Evolutionary conservation across 2,888 invertebrate genomes (phyloP).

Genomic region (Drosophila robusta): DNA sequence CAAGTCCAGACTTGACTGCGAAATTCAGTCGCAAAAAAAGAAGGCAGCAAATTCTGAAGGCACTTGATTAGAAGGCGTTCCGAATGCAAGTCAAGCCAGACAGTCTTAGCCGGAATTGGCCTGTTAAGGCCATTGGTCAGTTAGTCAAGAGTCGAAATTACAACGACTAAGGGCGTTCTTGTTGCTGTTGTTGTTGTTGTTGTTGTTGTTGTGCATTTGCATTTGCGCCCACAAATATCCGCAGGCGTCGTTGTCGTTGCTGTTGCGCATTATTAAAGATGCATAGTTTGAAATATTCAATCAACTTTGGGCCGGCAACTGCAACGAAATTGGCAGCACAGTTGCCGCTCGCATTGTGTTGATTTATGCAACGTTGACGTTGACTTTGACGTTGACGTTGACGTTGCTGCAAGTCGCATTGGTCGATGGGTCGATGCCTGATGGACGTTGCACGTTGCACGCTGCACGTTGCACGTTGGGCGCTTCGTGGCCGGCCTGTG

Average conservation of each 20-base stretch:
- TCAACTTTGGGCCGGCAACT: conserved; percentile 58
- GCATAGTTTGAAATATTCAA: conserved; percentile 80
- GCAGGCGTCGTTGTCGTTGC: conserved; percentile 50
- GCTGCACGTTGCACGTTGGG: conserved; percentile 31
- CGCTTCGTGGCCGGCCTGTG: conserved; percentile 51
- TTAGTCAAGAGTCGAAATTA: conserved; percentile 56
- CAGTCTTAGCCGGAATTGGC: neutral
- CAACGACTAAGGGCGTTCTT: conserved; percentile 21
- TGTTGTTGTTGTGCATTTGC: conserved; percentile 41
- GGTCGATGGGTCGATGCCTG: conserved; percentile 56
- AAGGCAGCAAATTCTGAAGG: conserved; percentile 9
- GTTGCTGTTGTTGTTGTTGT: conserved; percentile 4
- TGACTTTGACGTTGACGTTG: conserved; percentile 66
- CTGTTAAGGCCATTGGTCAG: conserved; percentile 47
- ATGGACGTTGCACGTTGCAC: conserved; percentile 36
- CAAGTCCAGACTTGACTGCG: conserved; percentile 17
- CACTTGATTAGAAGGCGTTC: conserved; percentile 37
- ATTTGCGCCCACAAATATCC: conserved; percentile 71
- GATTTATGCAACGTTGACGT: conserved; percentile 72
- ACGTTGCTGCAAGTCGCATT: conserved; percentile 71
- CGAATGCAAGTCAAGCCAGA: conserved; percentile 11
- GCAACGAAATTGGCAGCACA: conserved; percentile 48
- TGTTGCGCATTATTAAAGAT: conserved; percentile 77
- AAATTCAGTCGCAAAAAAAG: conserved; percentile 5
- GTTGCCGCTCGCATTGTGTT: conserved; percentile 50